A percentile compares a stretch with the other conserved stretches of the same genome.
Evolutionary conservation across 2,888 invertebrate species (phyloP).

Genomic region (Chrysolina haemoptera): DNA sequence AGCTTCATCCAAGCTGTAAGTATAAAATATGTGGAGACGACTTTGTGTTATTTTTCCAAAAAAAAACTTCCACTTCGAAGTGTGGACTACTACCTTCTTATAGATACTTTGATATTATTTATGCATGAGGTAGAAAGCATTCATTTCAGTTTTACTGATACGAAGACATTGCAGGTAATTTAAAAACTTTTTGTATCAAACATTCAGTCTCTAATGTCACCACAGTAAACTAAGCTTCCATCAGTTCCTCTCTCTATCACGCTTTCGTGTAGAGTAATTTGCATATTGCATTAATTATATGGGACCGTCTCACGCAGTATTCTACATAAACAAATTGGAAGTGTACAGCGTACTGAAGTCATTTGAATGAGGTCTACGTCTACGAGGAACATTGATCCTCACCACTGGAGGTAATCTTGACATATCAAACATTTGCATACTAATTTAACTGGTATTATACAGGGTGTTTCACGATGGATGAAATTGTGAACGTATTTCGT

Average conservation of each 20-base stretch:
- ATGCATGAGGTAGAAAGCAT: too few relatives aligned
- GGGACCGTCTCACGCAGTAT: background rate
- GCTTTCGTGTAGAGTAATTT: background rate
- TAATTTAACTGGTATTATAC: too few relatives aligned
- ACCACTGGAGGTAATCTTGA: background rate
- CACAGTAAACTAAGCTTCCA: background rate
- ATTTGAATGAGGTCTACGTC: background rate
- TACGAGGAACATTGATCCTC: background rate
- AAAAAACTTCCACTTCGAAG: too few relatives aligned
- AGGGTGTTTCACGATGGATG: too few relatives aligned
- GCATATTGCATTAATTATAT: conserved; percentile 1
- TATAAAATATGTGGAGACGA: too few relatives aligned
- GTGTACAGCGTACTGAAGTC: background rate
- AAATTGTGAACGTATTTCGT: too few relatives aligned
- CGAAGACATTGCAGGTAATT: too few relatives aligned
- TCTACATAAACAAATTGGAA: conserved; percentile 7
- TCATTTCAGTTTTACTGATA: too few relatives aligned
- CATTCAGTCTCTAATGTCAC: background rate
- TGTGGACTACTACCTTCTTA: too few relatives aligned
- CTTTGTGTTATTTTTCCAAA: too few relatives aligned
- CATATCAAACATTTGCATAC: background rate
- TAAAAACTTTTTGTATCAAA: background rate
- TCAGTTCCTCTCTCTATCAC: background rate
- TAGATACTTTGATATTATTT: too few relatives aligned
- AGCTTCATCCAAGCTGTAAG: too few relatives aligned